These are phyloP conservation scores for Basileuterus tristriatus DNA, from an alignment of 2,797 vertebrate species.

Conservation along the genomic window DNA sequence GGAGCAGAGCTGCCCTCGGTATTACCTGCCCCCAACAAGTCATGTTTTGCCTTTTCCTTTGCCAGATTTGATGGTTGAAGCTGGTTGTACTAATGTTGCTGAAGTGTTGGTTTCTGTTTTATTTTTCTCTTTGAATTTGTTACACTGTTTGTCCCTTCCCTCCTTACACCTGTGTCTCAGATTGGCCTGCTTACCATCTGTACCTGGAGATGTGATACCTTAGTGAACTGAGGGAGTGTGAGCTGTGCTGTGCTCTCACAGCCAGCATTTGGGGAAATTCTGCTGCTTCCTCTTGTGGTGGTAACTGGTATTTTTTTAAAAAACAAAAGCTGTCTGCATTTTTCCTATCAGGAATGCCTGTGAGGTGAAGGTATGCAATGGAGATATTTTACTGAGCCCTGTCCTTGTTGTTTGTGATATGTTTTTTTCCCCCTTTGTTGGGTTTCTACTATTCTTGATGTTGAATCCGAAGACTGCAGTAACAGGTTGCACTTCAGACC, in stretches of 20 bases:
- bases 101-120: not conserved
- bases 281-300: constrained; percentile 40
- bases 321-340: not conserved
- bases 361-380: not conserved
- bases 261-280: not conserved
- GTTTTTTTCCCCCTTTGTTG: not conserved
- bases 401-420: not conserved
- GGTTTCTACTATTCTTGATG: not conserved
- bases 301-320: not conserved
- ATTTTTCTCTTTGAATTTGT: not conserved
- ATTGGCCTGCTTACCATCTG: not conserved
- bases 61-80: not conserved
- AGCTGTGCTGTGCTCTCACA: not conserved
- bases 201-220: not conserved
- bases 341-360: not conserved
- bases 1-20: not conserved
- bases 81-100: not conserved
- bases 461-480: not conserved
- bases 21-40: not conserved
- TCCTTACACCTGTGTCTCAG: not conserved
- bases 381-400: not conserved
- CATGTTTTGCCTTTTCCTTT: not conserved
- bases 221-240: not conserved
- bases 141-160: not conserved
- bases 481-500: not conserved